Evolutionary conservation across 2,113 vertebrate species (phyloP).

Genomic region (Oncorhynchus tshawytscha): DNA sequence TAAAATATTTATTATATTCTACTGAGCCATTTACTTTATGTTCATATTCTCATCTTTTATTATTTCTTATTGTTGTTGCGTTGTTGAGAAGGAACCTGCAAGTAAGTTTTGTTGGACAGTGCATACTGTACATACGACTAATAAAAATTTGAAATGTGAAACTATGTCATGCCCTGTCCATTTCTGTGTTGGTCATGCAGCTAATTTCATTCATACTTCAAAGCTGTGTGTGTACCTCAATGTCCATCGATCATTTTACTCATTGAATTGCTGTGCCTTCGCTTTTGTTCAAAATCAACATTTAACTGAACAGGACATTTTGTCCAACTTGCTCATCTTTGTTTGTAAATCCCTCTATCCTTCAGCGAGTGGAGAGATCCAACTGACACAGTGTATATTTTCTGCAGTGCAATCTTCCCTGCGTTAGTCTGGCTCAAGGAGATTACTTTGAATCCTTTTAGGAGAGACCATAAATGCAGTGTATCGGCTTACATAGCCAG

Average conservation of each 20-base stretch:
- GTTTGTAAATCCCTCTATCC: background rate
- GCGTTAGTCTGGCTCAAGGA: constrained; percentile 42
- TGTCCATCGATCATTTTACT: background rate
- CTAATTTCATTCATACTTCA: background rate
- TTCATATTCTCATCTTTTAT: too few relatives aligned
- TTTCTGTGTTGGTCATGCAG: background rate
- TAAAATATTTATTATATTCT: too few relatives aligned
- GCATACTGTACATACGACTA: too few relatives aligned
- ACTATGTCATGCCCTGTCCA: background rate
- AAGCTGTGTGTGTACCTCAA: background rate
- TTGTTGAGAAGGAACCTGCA: too few relatives aligned
- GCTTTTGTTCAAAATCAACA: background rate
- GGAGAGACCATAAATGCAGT: constrained; percentile 43
- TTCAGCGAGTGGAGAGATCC: constrained; percentile 5
- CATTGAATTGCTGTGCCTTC: too few relatives aligned
- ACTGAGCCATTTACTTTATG: too few relatives aligned
- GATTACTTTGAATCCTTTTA: constrained; percentile 56
- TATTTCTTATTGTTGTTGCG: too few relatives aligned
- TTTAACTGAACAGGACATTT: background rate
- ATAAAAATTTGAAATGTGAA: background rate
- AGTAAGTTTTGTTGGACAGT: too few relatives aligned
- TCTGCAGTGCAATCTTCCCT: constrained; percentile 16
- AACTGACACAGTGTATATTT: constrained; percentile 14
- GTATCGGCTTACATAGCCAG: constrained; percentile 44
- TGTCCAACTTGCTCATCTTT: background rate